Conservation (phyloP, 2,113 vertebrate genomes). For the Bungarus multicinctus region DNA sequence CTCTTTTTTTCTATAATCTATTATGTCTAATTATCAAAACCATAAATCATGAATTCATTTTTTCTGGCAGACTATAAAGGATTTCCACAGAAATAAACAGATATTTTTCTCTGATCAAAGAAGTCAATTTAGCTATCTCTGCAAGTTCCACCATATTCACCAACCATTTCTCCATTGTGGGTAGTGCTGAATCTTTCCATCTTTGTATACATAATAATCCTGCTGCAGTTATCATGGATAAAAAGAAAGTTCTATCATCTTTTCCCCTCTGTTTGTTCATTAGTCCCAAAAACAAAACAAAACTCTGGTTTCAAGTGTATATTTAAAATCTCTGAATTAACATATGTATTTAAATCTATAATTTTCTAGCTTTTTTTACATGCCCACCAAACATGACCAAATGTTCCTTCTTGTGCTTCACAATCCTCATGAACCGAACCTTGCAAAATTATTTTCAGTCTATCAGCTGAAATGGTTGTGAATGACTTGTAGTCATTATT, state of each 20-base stretch:
- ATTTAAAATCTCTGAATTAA: not conserved
- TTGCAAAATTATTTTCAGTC: not conserved
- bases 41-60: not conserved
- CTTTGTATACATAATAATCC: not conserved
- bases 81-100: not conserved
- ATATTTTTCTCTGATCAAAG: not conserved
- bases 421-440: not conserved
- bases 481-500: not conserved
- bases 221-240: not conserved
- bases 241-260: not conserved
- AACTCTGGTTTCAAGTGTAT: not conserved
- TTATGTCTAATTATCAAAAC: not conserved
- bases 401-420: not conserved
- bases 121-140: not conserved
- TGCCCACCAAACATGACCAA: not conserved
- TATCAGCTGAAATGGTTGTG: not conserved
- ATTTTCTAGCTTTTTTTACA: not conserved
- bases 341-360: not conserved
- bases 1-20: not conserved
- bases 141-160: not conserved
- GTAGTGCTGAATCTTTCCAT: not conserved
- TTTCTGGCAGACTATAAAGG: not conserved
- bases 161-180: not conserved
- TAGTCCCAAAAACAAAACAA: not conserved
- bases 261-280: not conserved